phyloP scores from a whole-genome alignment of 2,113 vertebrate genomes.

The Illadopsis cleaveri region DNA sequence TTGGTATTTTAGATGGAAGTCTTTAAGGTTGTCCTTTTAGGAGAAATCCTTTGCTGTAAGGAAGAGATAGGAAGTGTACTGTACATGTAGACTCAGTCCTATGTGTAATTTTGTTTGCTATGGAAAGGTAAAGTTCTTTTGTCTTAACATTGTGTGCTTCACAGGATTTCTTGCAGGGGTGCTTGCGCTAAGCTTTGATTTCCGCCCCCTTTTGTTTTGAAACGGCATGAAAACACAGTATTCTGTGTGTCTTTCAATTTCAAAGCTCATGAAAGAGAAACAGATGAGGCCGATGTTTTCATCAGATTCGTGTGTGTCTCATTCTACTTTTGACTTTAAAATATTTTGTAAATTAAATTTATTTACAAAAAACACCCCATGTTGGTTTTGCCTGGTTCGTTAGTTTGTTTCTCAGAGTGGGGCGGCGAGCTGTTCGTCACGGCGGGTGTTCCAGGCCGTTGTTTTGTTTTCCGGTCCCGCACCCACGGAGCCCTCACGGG shows the following conservation, averaged over 20 bases:
- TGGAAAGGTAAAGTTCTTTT: slow-evolving; percentile 60
- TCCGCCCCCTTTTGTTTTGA: neutral
- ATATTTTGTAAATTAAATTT: slow-evolving; percentile 39
- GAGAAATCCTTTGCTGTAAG: slow-evolving; percentile 47
- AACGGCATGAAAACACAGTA: neutral
- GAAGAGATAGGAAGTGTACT: slow-evolving; percentile 45
- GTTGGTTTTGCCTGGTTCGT: neutral
- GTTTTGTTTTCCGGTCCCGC: fast-evolving
- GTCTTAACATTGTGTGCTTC: slow-evolving; percentile 29
- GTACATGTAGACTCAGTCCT: slow-evolving; percentile 62
- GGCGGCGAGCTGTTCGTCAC: fast-evolving
- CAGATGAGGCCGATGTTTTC: neutral
- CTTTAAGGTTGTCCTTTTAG: slow-evolving; percentile 54
- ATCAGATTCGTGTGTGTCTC: neutral
- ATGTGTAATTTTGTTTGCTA: slow-evolving; percentile 70
- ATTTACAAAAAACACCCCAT: neutral
- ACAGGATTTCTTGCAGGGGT: slow-evolving; percentile 25
- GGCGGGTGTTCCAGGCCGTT: fast-evolving
- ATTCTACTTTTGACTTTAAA: neutral
- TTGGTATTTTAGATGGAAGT: slow-evolving; percentile 53
- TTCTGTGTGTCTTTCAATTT: neutral
- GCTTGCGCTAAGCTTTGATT: neutral
- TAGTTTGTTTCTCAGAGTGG: fast-evolving
- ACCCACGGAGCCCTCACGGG: fast-evolving
- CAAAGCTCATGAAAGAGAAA: neutral